A percentile compares a stretch with the other conserved stretches of the same genome.
These are phyloP conservation scores for Lycodopsis pacificus DNA, from an alignment of 2,797 vertebrate genomes.

Conservation along the genomic window DNA sequence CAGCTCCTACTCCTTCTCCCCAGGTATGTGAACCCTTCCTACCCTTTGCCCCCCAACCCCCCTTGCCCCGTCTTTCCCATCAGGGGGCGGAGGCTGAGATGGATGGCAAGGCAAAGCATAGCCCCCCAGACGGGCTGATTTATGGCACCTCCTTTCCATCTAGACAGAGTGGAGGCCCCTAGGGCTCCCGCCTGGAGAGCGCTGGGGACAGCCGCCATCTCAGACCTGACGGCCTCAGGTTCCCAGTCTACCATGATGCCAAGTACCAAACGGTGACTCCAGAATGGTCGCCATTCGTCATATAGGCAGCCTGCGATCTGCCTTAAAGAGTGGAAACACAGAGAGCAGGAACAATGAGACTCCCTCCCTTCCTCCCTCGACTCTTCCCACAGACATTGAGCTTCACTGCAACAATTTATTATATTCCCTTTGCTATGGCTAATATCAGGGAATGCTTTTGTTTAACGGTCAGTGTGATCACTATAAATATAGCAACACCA, in stretches of 20 bases:
- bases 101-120: slow-evolving; percentile 73
- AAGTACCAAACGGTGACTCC: slow-evolving; percentile 87
- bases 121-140: slow-evolving; percentile 91
- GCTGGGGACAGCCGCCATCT: slow-evolving; percentile 83
- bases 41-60: slow-evolving; percentile 57
- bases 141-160: slow-evolving; percentile 90
- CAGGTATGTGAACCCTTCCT: slow-evolving; percentile 57
- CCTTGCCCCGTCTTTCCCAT: slow-evolving; percentile 53
- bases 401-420: slow-evolving; percentile 78
- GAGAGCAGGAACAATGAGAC: slow-evolving; percentile 80
- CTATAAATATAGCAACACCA: slow-evolving; percentile 61
- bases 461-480: slow-evolving; percentile 47
- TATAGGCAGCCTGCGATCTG: slow-evolving; percentile 85
- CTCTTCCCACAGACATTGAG: slow-evolving; percentile 80
- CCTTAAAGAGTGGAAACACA: slow-evolving; percentile 82
- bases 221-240: slow-evolving; percentile 85
- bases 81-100: slow-evolving; percentile 80
- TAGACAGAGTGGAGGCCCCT: slow-evolving; percentile 84
- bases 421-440: slow-evolving; percentile 71
- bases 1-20: slow-evolving; percentile 53
- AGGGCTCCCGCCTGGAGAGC: slow-evolving; percentile 86
- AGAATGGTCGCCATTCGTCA: slow-evolving; percentile 92
- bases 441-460: slow-evolving; percentile 60
- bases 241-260: slow-evolving; percentile 87
- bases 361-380: slow-evolving; percentile 63